A percentile compares a stretch with the other conserved stretches of the same genome.
Evolutionary conservation across 2,888 invertebrate genomes (phyloP).

Genomic region (Tetropium fuscum): DNA sequence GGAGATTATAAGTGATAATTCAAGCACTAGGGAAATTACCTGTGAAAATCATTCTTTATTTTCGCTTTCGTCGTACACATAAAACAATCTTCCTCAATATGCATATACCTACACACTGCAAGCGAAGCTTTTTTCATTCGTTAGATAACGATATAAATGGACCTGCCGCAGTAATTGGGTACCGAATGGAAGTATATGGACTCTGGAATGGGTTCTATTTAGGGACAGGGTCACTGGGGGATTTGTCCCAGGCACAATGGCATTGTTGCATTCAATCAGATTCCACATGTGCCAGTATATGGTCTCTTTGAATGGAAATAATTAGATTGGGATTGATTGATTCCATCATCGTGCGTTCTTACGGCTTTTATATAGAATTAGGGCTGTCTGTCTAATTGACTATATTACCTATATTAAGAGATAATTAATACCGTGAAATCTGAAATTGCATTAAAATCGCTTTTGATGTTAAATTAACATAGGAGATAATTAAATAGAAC

Average conservation of each 20-base stretch:
- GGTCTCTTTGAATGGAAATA: slow-evolving; percentile 44
- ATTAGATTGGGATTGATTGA: slow-evolving; percentile 48
- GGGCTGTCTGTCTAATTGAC: slow-evolving; percentile 14
- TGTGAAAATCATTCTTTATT: too few relatives aligned
- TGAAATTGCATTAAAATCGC: slow-evolving; percentile 13
- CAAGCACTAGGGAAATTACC: too few relatives aligned
- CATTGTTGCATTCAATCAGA: slow-evolving; percentile 51
- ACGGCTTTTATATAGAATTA: slow-evolving; percentile 18
- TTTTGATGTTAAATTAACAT: slow-evolving; percentile 5
- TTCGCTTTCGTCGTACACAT: too few relatives aligned
- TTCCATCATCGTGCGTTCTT: slow-evolving; percentile 15
- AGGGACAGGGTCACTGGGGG: slow-evolving; percentile 35
- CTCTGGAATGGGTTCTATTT: slow-evolving; percentile 25
- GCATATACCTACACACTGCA: too few relatives aligned
- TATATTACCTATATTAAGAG: slow-evolving; percentile 18
- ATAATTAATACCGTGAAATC: slow-evolving; percentile 10
- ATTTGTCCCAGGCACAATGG: slow-evolving; percentile 32
- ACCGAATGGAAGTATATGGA: slow-evolving; percentile 36
- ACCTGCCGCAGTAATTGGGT: slow-evolving; percentile 33
- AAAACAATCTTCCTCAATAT: too few relatives aligned
- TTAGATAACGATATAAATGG: slow-evolving; percentile 13
- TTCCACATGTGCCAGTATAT: slow-evolving; percentile 42
- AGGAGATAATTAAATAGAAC: too few relatives aligned
- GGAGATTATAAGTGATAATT: too few relatives aligned
- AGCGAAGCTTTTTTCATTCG: slow-evolving; percentile 11